Percentiles rank a stretch among this genome's conserved stretches.
Conservation (phyloP, 2,888 invertebrate genomes). For the Invenusta paracnida region DNA sequence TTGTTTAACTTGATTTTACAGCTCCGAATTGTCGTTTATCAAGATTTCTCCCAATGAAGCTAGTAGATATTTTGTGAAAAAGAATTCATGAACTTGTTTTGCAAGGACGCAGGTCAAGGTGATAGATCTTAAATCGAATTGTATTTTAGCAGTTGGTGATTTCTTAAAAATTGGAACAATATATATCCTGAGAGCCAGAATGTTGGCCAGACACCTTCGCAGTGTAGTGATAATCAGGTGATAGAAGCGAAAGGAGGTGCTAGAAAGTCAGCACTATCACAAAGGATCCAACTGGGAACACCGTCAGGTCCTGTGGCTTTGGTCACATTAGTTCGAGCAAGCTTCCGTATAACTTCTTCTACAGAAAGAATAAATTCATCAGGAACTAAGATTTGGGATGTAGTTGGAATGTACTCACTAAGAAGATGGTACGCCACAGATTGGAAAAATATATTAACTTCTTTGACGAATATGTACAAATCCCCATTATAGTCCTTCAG, state of each 20-base stretch:
- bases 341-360: background rate
- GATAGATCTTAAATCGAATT: background rate
- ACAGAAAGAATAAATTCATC: background rate
- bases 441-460: background rate
- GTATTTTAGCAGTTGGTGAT: background rate
- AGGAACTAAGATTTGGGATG: background rate
- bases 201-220: background rate
- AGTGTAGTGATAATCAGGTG: background rate
- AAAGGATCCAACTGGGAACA: background rate
- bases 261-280: background rate
- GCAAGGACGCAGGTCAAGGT: background rate
- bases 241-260: background rate
- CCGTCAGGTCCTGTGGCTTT: background rate
- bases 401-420: background rate
- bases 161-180: background rate
- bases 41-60: background rate
- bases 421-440: background rate
- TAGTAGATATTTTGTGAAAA: background rate
- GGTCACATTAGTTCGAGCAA: background rate
- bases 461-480: background rate
- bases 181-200: background rate
- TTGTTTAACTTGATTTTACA: background rate
- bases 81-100: background rate
- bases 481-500: background rate
- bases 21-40: background rate